Base-by-base conservation (phyloP, 2,888 invertebrate genomes). In the Zelleria hepariella region DNA sequence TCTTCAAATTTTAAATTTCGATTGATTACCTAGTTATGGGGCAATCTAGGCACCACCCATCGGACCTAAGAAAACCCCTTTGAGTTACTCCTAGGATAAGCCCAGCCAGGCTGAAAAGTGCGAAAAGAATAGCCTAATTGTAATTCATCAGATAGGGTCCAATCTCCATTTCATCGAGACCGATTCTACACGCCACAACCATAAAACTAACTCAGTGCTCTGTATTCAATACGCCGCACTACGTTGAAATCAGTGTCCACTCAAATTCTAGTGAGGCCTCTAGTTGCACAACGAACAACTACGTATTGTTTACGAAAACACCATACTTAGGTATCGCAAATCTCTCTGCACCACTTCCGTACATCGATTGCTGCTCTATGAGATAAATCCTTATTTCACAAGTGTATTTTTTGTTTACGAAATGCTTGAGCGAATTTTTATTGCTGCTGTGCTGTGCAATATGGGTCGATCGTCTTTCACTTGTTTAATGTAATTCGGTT, bases 211-310 rank as follows among this genome's bases (percentile, higher is more conserved):
- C 58, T 56, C 58, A 57, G 60, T 63, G 60, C 74, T 77, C 73
- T 72, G 71, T 77, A 77, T 75, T 70, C 75, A 58, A 61, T 61
- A 62, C 64, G 67, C 66, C 63, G 65, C 27, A 26, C 47, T 57
- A 32, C 21, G 63, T 66, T 66, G 67, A 63, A 63, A 65, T 60
- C 57, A 60, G 58, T 59, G 64, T 53, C 63, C 65, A 65, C 63
- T 67, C 60, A 74, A 73, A 73, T 72, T 68, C 65, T 63, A 63
- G 67, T 61, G 65, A 62, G 62, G 60, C 62, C 63, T 60, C 64
- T 61, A 62, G 66, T 79, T 78, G 66, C 72, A 68, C 74, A 76
- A 78, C 68, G 65, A 65, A 72, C 74, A 68, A 74, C 69, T 73
- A 69, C 64, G 68, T 73, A 66, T 68, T 66, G 66, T 71, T 71